phyloP scores from a whole-genome alignment of 2,888 invertebrate genomes.

The Ophion slaviceki region DNA sequence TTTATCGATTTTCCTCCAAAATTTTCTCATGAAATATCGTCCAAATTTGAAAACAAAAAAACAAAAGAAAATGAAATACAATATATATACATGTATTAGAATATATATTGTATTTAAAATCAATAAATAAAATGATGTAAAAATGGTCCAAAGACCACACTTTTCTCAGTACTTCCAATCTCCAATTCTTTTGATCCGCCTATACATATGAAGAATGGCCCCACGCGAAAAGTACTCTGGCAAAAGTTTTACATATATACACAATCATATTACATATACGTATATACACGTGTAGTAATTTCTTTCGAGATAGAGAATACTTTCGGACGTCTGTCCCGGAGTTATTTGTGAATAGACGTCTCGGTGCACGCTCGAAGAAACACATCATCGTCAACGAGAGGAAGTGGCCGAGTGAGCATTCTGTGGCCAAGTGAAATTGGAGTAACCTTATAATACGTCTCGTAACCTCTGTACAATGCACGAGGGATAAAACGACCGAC shows the following conservation, averaged over 20 bases:
- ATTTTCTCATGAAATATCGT: no score
- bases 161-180: not conserved
- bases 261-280: not conserved
- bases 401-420: conserved; percentile 71
- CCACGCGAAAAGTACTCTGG: not conserved
- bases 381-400: conserved; percentile 69
- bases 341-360: conserved; percentile 30
- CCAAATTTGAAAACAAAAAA: no score
- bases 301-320: conserved; percentile 59
- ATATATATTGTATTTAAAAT: no score
- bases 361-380: conserved; percentile 62
- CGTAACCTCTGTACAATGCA: conserved; percentile 63
- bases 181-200: no score
- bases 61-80: no score
- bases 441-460: conserved; percentile 73
- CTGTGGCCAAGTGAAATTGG: conserved; percentile 71
- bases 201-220: no score
- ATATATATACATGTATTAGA: no score
- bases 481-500: conserved; percentile 25
- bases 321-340: conserved; percentile 32
- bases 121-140: no score
- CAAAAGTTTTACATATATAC: not conserved
- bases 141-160: not conserved
- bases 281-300: conserved; percentile 13
- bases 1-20: no score